Evolutionary conservation across 2,888 invertebrate genomes (phyloP).

Genomic region (Drosophila infuscata): DNA sequence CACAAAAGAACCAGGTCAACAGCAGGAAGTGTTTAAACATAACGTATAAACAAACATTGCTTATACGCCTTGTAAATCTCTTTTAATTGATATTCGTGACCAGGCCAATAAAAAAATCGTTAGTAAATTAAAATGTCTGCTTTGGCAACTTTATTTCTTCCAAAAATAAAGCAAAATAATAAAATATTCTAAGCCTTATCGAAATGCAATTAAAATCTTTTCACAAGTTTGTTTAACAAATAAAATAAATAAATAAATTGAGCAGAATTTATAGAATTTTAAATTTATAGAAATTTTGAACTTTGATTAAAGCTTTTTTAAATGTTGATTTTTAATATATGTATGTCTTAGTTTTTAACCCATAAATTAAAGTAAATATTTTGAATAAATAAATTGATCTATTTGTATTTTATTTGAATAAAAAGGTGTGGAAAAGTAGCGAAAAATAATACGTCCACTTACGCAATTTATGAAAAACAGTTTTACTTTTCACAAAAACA

Average conservation of each 20-base stretch:
- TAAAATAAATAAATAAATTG: neutral
- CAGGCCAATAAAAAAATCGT: neutral
- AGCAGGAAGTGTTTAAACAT: slow-evolving; percentile 1
- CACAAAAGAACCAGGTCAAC: slow-evolving; percentile 32
- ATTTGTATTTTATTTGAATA: neutral
- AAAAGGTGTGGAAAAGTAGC: neutral
- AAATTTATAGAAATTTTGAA: neutral
- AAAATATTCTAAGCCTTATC: slow-evolving; percentile 3
- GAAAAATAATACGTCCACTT: too few relatives aligned
- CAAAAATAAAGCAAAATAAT: slow-evolving; percentile 1
- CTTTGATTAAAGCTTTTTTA: neutral
- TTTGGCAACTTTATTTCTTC: slow-evolving; percentile 24
- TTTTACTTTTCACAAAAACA: neutral
- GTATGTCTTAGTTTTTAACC: fast-evolving
- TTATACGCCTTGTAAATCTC: slow-evolving; percentile 38
- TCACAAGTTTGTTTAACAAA: slow-evolving; percentile 15
- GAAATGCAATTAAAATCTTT: slow-evolving; percentile 24
- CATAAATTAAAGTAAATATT: neutral
- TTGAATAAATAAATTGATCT: neutral
- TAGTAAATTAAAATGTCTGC: slow-evolving; percentile 19
- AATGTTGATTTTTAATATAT: neutral
- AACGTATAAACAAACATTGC: slow-evolving; percentile 8
- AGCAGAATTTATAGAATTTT: neutral
- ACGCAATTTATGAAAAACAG: neutral
- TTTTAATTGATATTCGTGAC: slow-evolving; percentile 54